Percentiles rank a stretch among this genome's conserved stretches.
These are phyloP conservation scores for Corythornis cristatus DNA, from an alignment of 2,113 vertebrate species.

Conservation along the genomic window DNA sequence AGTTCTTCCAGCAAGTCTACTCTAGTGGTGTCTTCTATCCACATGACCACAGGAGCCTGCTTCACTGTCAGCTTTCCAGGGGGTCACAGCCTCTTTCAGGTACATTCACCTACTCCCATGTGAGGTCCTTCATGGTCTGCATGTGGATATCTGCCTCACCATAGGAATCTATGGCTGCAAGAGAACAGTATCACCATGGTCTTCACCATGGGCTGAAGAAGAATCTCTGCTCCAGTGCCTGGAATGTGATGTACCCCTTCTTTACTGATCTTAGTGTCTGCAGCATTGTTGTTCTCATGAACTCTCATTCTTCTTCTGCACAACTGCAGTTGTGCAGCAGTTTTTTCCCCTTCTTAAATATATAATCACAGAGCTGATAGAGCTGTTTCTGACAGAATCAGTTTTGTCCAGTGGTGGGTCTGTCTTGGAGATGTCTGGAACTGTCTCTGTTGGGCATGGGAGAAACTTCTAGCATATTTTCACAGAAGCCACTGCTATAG, in stretches of 20 bases:
- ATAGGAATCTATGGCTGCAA: not conserved
- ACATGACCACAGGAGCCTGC: not conserved
- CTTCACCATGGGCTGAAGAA: not conserved
- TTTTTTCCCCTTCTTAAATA: not conserved
- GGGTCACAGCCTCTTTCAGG: not conserved
- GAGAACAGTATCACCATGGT: not conserved
- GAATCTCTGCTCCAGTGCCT: rapidly evolving
- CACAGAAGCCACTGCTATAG: not conserved
- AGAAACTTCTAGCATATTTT: not conserved
- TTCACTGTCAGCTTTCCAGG: rapidly evolving
- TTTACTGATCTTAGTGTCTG: not conserved
- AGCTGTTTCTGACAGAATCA: rapidly evolving
- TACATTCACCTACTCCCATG: rapidly evolving
- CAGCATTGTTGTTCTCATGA: not conserved
- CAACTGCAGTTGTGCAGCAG: not conserved
- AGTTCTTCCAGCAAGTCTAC: not conserved
- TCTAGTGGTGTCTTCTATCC: rapidly evolving
- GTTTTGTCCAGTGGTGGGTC: rapidly evolving
- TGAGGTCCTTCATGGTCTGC: not conserved
- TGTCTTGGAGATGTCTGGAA: not conserved
- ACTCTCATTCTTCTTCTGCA: not conserved
- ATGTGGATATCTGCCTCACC: not conserved
- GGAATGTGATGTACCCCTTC: not conserved
- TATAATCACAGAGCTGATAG: rapidly evolving
- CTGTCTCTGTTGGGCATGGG: rapidly evolving